Conservation (phyloP, 2,797 vertebrate genomes). For the Sciaenops ocellatus region DNA sequence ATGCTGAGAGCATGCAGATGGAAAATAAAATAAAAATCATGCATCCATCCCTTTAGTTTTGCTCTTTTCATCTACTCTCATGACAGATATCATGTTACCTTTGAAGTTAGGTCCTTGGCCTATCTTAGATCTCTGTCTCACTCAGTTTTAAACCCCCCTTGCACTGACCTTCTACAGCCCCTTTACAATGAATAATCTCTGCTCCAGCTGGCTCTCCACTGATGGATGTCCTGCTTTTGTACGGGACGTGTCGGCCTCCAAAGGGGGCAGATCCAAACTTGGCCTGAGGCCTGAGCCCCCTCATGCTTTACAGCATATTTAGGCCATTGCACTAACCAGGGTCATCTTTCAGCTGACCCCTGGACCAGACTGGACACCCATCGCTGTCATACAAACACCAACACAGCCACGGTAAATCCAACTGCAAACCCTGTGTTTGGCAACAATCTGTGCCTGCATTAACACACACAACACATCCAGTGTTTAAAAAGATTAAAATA, state of each 20-base stretch:
- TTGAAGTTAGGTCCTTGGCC: constrained; percentile 14
- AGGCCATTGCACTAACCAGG: constrained; percentile 57
- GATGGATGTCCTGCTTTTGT: constrained; percentile 64
- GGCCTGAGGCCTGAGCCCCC: constrained; percentile 15
- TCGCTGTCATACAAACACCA: constrained; percentile 46
- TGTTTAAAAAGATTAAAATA: constrained; percentile 34
- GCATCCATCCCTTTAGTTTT: constrained; percentile 8
- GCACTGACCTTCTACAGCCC: constrained; percentile 39
- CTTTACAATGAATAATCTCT: constrained; percentile 54
- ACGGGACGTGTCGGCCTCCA: neutral
- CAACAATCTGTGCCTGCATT: constrained; percentile 27
- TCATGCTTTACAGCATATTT: constrained; percentile 67
- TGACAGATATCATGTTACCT: constrained; percentile 18
- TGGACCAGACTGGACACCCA: constrained; percentile 18
- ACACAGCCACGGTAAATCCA: constrained; percentile 44
- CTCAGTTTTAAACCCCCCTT: neutral
- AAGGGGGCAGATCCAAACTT: constrained; percentile 18
- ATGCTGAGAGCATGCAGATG: neutral
- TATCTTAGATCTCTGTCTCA: neutral
- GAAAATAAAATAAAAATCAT: constrained; percentile 34
- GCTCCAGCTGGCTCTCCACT: constrained; percentile 60
- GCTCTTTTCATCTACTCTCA: constrained; percentile 21
- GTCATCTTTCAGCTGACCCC: constrained; percentile 71
- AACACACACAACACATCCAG: constrained; percentile 17
- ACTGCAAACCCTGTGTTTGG: constrained; percentile 40